Conservation (phyloP, 2,797 vertebrate species). For the Jordanella pulchra region DNA sequence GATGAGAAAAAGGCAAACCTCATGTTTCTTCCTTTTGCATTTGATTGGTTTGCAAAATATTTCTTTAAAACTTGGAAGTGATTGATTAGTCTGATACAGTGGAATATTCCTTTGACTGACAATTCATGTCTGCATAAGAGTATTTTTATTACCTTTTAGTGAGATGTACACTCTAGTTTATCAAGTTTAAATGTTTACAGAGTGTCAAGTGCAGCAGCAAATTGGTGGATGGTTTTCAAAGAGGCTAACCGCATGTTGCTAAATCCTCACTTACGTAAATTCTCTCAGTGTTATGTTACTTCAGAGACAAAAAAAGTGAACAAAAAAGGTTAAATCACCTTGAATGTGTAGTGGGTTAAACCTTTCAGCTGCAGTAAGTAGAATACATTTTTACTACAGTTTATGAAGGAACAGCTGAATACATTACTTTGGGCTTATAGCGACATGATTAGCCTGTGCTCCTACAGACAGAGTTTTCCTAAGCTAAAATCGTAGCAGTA, state of each 20-base stretch:
- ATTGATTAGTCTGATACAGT: not conserved
- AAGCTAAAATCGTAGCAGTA: not conserved
- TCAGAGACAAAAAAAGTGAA: slow-evolving; percentile 2
- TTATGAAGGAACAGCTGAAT: slow-evolving; percentile 4
- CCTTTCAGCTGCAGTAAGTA: too few relatives aligned
- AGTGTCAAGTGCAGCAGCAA: not conserved
- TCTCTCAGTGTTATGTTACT: not conserved
- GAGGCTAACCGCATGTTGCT: not conserved
- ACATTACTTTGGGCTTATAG: slow-evolving; percentile 6
- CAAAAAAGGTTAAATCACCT: not conserved
- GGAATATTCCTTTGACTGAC: not conserved
- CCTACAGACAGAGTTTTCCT: not conserved
- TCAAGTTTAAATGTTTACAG: not conserved
- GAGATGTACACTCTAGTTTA: not conserved
- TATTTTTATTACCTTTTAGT: not conserved
- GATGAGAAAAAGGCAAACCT: not conserved
- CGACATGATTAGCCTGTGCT: slow-evolving; percentile 1
- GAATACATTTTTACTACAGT: too few relatives aligned
- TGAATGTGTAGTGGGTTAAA: too few relatives aligned
- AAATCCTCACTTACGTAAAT: not conserved
- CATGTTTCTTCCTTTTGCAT: not conserved
- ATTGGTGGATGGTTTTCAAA: not conserved
- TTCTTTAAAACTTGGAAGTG: not conserved
- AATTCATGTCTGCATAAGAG: not conserved
- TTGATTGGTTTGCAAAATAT: not conserved